These are phyloP conservation scores for Palythoa grandiflora DNA, from an alignment of 92 coral and sea anemone genomes.

Conservation along the genomic window DNA sequence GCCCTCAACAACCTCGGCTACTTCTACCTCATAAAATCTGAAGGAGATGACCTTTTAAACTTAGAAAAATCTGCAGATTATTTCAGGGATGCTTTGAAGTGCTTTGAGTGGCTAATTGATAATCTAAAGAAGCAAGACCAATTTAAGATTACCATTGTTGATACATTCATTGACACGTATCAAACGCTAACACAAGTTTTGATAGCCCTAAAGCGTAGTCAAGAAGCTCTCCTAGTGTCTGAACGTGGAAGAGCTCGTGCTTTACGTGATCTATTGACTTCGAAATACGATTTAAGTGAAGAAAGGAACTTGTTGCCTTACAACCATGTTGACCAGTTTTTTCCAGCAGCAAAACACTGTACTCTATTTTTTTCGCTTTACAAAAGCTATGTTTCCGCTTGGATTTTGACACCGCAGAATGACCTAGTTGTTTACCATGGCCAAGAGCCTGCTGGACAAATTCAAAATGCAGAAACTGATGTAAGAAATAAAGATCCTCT, in stretches of 20 bases:
- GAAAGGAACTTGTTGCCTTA: background rate
- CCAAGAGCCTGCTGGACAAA: no score
- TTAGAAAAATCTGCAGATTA: background rate
- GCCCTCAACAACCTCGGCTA: constrained; percentile 15
- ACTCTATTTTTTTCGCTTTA: background rate
- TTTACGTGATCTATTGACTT: constrained; percentile 2
- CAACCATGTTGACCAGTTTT: background rate
- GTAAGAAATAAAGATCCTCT: background rate
- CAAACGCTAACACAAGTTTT: constrained; percentile 25
- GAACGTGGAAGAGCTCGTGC: constrained; percentile 30
- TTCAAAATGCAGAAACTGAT: background rate
- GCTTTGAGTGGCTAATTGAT: constrained; percentile 46
- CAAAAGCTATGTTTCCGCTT: background rate
- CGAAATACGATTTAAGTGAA: background rate
- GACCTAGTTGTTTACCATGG: background rate
- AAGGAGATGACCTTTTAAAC: background rate
- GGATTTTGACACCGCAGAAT: background rate
- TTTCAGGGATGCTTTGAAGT: constrained; percentile 33
- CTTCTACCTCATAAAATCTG: background rate
- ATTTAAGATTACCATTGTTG: constrained; percentile 49
- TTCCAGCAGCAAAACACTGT: background rate
- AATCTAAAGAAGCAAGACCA: constrained; percentile 27
- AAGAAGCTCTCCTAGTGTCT: constrained; percentile 17
- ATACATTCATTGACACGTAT: constrained; percentile 42
- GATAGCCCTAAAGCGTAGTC: background rate